Evolutionary conservation across 1,140 invertebrate genomes (phyloP).

Genomic region (Hesperophylax magnus): DNA sequence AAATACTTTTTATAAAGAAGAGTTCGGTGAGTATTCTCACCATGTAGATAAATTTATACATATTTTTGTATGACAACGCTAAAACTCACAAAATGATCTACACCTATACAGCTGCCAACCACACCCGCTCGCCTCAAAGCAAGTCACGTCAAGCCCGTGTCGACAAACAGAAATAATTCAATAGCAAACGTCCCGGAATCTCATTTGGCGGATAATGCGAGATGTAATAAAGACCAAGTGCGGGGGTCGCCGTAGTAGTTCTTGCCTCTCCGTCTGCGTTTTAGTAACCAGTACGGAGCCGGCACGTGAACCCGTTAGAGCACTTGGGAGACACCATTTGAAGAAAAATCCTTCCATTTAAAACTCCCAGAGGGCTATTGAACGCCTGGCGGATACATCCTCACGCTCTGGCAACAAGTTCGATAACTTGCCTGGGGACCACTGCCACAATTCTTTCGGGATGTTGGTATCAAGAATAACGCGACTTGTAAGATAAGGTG

Average conservation of each 20-base stretch:
- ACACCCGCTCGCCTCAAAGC: no score
- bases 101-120: no score
- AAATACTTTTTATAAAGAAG: no score
- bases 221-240: constrained; percentile 1
- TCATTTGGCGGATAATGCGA: constrained; percentile 1
- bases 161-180: no score
- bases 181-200: neutral
- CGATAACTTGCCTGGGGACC: neutral
- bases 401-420: constrained; percentile 14
- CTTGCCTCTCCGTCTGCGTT: neutral
- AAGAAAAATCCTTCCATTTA: constrained; percentile 14
- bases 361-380: neutral
- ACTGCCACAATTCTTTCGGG: neutral
- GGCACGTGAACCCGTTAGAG: constrained; percentile 10
- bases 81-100: no score
- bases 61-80: no score
- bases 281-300: constrained; percentile 4
- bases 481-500: neutral
- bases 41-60: no score
- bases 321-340: constrained; percentile 21
- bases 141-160: no score
- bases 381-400: constrained; percentile 6
- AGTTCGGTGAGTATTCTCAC: no score
- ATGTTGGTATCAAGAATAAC: neutral
- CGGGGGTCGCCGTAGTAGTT: neutral